phyloP scores from a whole-genome alignment of 2,113 vertebrate genomes.

The Sapajus apella region DNA sequence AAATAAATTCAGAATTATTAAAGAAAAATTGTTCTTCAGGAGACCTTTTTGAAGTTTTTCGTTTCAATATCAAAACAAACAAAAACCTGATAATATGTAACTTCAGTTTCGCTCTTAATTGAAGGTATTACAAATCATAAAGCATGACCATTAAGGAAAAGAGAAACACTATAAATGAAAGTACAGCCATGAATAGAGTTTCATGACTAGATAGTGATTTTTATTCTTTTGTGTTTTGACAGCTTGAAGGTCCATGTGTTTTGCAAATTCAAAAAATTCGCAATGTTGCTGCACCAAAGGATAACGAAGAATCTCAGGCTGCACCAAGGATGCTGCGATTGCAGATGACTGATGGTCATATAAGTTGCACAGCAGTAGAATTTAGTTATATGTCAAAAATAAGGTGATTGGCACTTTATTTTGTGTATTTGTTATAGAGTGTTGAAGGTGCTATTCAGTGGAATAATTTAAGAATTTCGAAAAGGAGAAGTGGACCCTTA shows the following conservation, averaged over 20 bases:
- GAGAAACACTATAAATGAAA: background rate
- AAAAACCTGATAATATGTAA: background rate
- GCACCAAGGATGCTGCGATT: slow-evolving; percentile 96
- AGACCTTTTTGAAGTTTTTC: slow-evolving; percentile 30
- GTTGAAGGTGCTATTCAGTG: slow-evolving; percentile 17
- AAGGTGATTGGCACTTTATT: slow-evolving; percentile 86
- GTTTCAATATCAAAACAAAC: background rate
- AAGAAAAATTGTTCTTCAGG: background rate
- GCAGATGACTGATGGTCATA: slow-evolving; percentile 98
- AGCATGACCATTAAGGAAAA: background rate
- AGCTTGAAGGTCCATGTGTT: slow-evolving; percentile 97
- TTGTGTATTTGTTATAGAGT: slow-evolving; percentile 15
- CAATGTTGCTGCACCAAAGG: slow-evolving; percentile 95
- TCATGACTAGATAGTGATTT: slow-evolving; percentile 43
- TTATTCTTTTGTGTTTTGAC: slow-evolving; percentile 73
- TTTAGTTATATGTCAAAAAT: slow-evolving; percentile 94
- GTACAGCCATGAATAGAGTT: background rate
- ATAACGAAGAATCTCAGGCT: slow-evolving; percentile 95
- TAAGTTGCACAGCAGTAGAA: slow-evolving; percentile 93
- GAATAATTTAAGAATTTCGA: background rate
- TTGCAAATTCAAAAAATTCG: slow-evolving; percentile 97
- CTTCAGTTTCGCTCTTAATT: slow-evolving; percentile 30
- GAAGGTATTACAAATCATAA: slow-evolving; percentile 36
- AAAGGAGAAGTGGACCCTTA: background rate
- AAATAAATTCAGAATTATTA: slow-evolving; percentile 30